Conservation (phyloP, 2,888 invertebrate species). For the Aplocera efformata region DNA sequence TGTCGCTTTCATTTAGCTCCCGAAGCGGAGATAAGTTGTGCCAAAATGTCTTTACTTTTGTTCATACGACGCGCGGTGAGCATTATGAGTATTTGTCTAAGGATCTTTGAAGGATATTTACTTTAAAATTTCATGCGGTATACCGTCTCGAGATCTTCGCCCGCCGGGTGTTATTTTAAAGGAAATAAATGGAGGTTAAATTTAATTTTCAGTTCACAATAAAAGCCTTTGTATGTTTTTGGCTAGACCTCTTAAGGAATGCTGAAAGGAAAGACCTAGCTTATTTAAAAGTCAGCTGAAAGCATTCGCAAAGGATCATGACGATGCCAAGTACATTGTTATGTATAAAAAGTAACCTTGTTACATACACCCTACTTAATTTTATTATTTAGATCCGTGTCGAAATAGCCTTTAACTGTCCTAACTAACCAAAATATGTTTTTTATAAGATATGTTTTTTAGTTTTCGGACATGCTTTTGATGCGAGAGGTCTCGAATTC, state of each 20-base stretch:
- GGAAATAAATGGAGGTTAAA: neutral
- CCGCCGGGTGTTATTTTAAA: neutral
- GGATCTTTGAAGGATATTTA: conserved; percentile 6
- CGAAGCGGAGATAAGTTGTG: conserved; percentile 25
- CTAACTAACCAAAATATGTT: too few species aligned
- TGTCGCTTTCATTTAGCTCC: conserved; percentile 30
- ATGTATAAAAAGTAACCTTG: too few species aligned
- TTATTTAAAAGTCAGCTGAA: too few species aligned
- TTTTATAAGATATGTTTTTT: too few species aligned
- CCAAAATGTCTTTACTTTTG: conserved; percentile 29
- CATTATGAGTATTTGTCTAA: neutral
- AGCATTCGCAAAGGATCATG: too few species aligned
- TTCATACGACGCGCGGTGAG: conserved; percentile 3
- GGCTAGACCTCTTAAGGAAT: neutral
- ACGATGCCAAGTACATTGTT: too few species aligned
- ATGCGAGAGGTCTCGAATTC: too few species aligned
- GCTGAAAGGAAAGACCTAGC: too few species aligned
- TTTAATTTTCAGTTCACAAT: neutral
- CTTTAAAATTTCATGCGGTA: conserved; percentile 2
- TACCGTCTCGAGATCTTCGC: neutral
- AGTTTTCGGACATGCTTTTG: too few species aligned
- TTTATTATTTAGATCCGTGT: too few species aligned
- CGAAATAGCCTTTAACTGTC: too few species aligned
- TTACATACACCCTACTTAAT: too few species aligned
- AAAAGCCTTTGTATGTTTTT: neutral